Percentiles rank a stretch among this genome's conserved stretches.
Evolutionary conservation across 2,888 invertebrate genomes (phyloP).

Genomic region (Hydraecia micacea): DNA sequence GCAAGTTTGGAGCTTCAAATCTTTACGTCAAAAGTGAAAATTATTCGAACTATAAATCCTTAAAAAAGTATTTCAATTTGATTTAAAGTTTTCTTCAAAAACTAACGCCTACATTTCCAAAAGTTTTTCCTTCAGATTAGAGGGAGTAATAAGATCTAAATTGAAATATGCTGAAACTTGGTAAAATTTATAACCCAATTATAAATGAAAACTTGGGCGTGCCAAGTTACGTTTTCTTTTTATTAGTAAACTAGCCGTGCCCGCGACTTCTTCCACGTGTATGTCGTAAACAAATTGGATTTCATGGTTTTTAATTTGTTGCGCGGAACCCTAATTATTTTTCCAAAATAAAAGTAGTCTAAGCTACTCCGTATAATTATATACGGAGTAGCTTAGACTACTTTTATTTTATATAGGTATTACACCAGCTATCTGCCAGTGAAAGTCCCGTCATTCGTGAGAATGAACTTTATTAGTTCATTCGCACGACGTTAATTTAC

Average conservation of each 20-base stretch:
- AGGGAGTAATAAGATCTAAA: constrained; percentile 22
- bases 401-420: too few relatives aligned
- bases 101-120: constrained; percentile 26
- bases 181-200: constrained; percentile 45
- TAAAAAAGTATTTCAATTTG: constrained; percentile 30
- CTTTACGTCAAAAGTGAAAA: constrained; percentile 19
- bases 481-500: too few relatives aligned
- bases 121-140: constrained; percentile 29
- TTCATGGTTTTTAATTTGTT: too few relatives aligned
- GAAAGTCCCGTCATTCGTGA: too few relatives aligned
- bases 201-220: constrained; percentile 29
- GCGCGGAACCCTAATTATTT: too few relatives aligned
- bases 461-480: too few relatives aligned
- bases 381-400: too few relatives aligned
- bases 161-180: constrained; percentile 35
- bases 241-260: neutral
- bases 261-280: too few relatives aligned
- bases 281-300: too few relatives aligned
- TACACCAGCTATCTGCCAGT: too few relatives aligned
- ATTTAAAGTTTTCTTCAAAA: constrained; percentile 36
- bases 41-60: constrained; percentile 21
- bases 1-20: neutral
- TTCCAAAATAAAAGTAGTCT: too few relatives aligned
- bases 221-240: neutral
- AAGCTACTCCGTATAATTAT: too few relatives aligned